A percentile compares a stretch with the other conserved stretches of the same genome.
Conservation (phyloP, 2,888 invertebrate genomes). For the Drosophila siamana region DNA sequence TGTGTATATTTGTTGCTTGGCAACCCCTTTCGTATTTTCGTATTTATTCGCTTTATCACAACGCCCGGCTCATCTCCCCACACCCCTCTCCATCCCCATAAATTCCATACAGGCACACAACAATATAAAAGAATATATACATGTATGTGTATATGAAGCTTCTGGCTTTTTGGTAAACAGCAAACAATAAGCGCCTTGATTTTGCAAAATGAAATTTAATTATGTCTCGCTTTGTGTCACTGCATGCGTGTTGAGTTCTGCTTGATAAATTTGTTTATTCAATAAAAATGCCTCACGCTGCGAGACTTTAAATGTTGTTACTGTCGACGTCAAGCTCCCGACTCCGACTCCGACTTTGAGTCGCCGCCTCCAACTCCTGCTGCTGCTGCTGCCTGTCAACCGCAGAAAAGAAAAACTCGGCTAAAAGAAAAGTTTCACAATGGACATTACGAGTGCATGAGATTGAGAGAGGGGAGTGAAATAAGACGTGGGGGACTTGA, state of each 20-base stretch:
- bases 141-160: slow-evolving; percentile 2
- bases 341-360: neutral
- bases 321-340: slow-evolving; percentile 22
- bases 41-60: slow-evolving; percentile 30
- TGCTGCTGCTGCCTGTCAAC: slow-evolving; percentile 64
- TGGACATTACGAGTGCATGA: slow-evolving; percentile 43
- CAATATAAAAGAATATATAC: neutral
- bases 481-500: neutral
- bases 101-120: neutral
- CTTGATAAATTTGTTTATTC: slow-evolving; percentile 72
- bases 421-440: slow-evolving; percentile 68
- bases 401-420: slow-evolving; percentile 54
- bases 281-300: slow-evolving; percentile 61
- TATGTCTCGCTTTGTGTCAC: slow-evolving; percentile 55
- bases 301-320: slow-evolving; percentile 57
- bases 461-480: neutral
- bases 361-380: slow-evolving; percentile 1
- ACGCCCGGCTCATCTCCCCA: neutral
- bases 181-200: slow-evolving; percentile 73
- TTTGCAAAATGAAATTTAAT: slow-evolving; percentile 75
- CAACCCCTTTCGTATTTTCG: slow-evolving; percentile 55
- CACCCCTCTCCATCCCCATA: neutral
- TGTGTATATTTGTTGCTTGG: slow-evolving; percentile 52
- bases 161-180: slow-evolving; percentile 49
- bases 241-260: slow-evolving; percentile 32